These are phyloP conservation scores for Laticauda colubrina DNA, from an alignment of 2,113 vertebrate genomes.

Conservation along the genomic window DNA sequence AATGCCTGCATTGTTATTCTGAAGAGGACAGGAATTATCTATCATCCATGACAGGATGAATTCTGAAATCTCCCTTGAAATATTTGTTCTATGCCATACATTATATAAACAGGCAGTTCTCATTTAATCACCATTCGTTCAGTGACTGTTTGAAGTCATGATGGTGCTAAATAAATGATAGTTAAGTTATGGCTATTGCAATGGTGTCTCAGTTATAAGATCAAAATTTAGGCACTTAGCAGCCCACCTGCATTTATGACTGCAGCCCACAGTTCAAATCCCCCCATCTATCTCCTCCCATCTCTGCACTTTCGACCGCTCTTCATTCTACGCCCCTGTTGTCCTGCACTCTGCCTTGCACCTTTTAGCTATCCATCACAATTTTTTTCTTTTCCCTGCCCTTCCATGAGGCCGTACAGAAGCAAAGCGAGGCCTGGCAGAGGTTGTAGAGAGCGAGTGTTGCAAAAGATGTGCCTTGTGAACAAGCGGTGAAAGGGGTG, in stretches of 20 bases:
- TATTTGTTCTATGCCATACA: neutral
- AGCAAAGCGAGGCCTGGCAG: neutral
- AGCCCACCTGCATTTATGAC: neutral
- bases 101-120: neutral
- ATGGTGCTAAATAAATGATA: neutral
- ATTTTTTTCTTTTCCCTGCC: neutral
- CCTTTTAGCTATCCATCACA: neutral
- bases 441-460: neutral
- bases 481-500: fast-evolving
- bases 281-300: neutral
- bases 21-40: neutral
- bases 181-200: neutral
- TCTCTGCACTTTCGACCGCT: neutral
- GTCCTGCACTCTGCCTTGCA: neutral
- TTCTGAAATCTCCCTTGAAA: neutral
- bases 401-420: neutral
- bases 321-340: neutral
- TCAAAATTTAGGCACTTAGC: neutral
- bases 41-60: neutral
- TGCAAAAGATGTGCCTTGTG: neutral
- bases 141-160: neutral
- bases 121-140: neutral
- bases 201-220: neutral
- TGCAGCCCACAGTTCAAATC: neutral
- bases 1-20: neutral